These are phyloP conservation scores for Pseudotriccus pelzelni DNA, from an alignment of 2,797 vertebrate species.

Conservation along the genomic window DNA sequence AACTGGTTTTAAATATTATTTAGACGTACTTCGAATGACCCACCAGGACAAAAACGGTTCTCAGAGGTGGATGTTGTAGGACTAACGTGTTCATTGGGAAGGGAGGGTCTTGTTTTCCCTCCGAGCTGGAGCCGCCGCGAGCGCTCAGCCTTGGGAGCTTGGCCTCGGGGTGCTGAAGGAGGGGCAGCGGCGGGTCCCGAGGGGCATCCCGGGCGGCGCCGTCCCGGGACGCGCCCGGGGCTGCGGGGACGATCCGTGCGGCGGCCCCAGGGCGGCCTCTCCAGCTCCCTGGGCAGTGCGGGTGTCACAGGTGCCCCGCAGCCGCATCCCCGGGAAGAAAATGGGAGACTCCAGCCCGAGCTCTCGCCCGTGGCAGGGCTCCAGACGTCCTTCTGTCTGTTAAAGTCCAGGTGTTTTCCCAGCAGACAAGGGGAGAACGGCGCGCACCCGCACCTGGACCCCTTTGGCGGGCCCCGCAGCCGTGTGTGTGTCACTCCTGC, in stretches of 20 bases:
- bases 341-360: rapidly evolving
- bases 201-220: neutral
- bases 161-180: too few relatives aligned
- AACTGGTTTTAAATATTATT: neutral
- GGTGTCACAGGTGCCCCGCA: rapidly evolving
- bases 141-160: too few relatives aligned
- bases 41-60: rapidly evolving
- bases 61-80: rapidly evolving
- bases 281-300: neutral
- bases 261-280: neutral
- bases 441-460: rapidly evolving
- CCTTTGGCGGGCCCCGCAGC: rapidly evolving
- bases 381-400: rapidly evolving
- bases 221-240: neutral
- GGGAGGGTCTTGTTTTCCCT: rapidly evolving
- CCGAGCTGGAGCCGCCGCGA: neutral
- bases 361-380: rapidly evolving
- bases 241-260: too few relatives aligned
- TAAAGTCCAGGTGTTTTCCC: rapidly evolving
- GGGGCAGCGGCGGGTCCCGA: neutral
- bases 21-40: neutral
- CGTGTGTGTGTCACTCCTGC: rapidly evolving
- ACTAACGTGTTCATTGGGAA: rapidly evolving
- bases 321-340: neutral
- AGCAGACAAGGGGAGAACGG: rapidly evolving